These are phyloP conservation scores for Drosophila borealis DNA, from an alignment of 2,888 invertebrate species.

Conservation along the genomic window DNA sequence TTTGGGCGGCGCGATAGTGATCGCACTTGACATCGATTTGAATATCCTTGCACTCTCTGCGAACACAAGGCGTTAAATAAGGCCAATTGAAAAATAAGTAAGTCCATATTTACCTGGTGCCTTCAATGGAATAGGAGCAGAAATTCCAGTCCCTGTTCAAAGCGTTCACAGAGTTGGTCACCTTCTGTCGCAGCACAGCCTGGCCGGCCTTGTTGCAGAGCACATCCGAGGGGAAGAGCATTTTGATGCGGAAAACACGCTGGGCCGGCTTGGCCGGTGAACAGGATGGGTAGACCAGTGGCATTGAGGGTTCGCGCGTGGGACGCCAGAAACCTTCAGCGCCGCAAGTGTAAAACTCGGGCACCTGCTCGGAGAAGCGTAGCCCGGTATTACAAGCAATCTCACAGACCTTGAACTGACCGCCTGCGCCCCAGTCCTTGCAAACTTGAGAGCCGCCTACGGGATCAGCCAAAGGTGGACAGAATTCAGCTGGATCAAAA, in stretches of 20 bases:
- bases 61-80: slow-evolving; percentile 57
- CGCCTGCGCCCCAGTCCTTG: slow-evolving; percentile 98
- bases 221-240: slow-evolving; percentile 98
- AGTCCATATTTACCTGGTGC: slow-evolving; percentile 85
- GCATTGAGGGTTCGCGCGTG: slow-evolving; percentile 91
- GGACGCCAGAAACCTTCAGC: slow-evolving; percentile 99
- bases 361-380: slow-evolving; percentile 96
- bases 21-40: slow-evolving; percentile 97
- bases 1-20: slow-evolving; percentile 87
- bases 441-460: slow-evolving; percentile 96
- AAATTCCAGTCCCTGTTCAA: slow-evolving; percentile 98
- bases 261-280: slow-evolving; percentile 96
- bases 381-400: slow-evolving; percentile 94
- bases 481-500: slow-evolving; percentile 91
- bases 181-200: slow-evolving; percentile 94
- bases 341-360: slow-evolving; percentile 98
- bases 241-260: slow-evolving; percentile 95
- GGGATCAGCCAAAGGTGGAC: slow-evolving; percentile 94
- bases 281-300: slow-evolving; percentile 95
- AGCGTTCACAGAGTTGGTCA: slow-evolving; percentile 94
- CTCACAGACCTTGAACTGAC: slow-evolving; percentile 97
- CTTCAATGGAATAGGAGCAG: slow-evolving; percentile 95
- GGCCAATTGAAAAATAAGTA: fast-evolving
- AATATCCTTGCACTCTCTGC: slow-evolving; percentile 94
- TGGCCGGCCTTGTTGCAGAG: slow-evolving; percentile 98